Base-by-base conservation (phyloP, 2,797 vertebrate genomes). In the Emydoidea blandingii region DNA sequence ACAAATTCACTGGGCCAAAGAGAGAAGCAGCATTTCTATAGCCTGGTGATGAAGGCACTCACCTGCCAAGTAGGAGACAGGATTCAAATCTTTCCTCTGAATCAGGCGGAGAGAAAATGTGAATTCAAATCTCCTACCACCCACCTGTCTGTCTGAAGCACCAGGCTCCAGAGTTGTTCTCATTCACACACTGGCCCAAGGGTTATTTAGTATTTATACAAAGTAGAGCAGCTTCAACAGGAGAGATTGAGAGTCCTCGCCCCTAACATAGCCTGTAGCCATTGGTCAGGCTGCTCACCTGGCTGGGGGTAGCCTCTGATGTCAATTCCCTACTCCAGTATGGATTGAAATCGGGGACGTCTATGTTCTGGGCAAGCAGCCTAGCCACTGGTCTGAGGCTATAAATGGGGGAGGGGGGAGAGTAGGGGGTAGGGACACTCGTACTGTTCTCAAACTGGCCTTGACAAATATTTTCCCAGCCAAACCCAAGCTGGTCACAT, bases 301-400 rank as follows among this genome's bases (percentile, higher is more conserved):
- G 2, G 57, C 12, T 21, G 3, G 65, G n/a, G 65, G 2, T 11
- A 19, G n/a, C 21, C 19, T 37, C n/a, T 37, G 65, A 11, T 0
- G 14, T 65, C 62, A 65, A 34, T 34, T 15, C 16, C 31, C 34
- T n/a, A 16, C 31, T 59, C 62, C 62, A n/a, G 31, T 18, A 16
- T n/a, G 16, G 62, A n/a, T 34, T 65, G 31, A n/a, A 65, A 65
- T 8, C 16, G 1, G 62, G 56, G 56, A 7, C 59, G 4, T 62
- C 31, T 16, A 31, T 31, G 29, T n/a, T 34, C 62, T 65, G 62
- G n/a, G 65, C n/a, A 72, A 37, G n/a, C 65, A 72, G n/a, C 19
- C 9, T 23, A 41, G 14, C 14, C 57, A 21, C 19, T 21, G 65
- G n/a, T 37, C 18, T 23, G 65, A 37, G n/a, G n/a, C n/a, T 72